Evolutionary conservation across 2,797 vertebrate species (phyloP).

Genomic region (Catamblyrhynchus diadema): DNA sequence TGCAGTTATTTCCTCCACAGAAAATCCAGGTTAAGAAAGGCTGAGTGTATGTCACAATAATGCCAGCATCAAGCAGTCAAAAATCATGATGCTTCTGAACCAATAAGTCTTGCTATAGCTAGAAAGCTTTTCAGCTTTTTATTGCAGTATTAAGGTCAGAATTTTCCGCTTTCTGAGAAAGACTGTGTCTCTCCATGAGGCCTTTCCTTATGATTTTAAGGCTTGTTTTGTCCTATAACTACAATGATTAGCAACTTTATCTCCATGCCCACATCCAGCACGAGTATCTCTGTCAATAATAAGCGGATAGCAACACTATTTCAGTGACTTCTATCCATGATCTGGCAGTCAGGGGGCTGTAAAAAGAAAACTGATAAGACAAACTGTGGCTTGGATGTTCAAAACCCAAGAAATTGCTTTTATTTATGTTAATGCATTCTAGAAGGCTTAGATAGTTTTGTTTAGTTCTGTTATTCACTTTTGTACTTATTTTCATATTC

Average conservation of each 20-base stretch:
- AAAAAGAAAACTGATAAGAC: neutral
- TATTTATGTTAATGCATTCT: neutral
- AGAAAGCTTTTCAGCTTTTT: neutral
- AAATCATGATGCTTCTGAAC: neutral
- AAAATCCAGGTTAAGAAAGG: slow-evolving; percentile 29
- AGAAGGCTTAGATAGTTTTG: neutral
- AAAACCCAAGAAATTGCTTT: neutral
- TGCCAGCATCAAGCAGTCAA: neutral
- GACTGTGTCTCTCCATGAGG: fast-evolving
- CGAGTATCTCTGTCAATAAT: neutral
- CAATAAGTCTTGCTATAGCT: neutral
- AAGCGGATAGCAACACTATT: neutral
- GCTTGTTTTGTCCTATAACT: neutral
- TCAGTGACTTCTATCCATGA: neutral
- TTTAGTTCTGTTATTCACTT: neutral
- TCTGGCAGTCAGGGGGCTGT: neutral
- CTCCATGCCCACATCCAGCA: neutral
- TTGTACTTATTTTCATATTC: neutral
- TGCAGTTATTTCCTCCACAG: neutral
- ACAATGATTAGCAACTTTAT: neutral
- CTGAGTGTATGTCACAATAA: neutral
- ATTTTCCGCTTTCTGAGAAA: neutral
- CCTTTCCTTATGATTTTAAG: neutral
- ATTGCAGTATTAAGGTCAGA: neutral
- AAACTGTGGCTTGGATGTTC: neutral